These are phyloP conservation scores for Panopea generosa DNA, from an alignment of 2,888 invertebrate species.

Conservation along the genomic window DNA sequence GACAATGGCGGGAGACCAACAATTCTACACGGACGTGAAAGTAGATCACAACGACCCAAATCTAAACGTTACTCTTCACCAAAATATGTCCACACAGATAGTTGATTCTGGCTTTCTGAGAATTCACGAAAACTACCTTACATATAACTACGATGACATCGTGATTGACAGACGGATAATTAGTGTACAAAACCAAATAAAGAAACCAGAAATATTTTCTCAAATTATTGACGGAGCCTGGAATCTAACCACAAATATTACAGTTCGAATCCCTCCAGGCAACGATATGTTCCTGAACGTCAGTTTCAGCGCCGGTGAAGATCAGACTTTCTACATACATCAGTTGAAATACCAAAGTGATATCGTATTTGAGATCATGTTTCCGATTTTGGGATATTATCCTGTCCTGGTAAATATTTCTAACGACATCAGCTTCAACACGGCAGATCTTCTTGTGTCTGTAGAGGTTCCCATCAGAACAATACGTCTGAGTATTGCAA, in stretches of 20 bases:
- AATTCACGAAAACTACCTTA: slow-evolving; percentile 60
- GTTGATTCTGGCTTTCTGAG: slow-evolving; percentile 32
- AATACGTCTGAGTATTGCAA: slow-evolving; percentile 60
- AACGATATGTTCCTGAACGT: slow-evolving; percentile 74
- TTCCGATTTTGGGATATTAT: slow-evolving; percentile 75
- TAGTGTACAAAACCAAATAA: slow-evolving; percentile 60
- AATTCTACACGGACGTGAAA: slow-evolving; percentile 55
- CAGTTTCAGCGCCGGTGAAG: slow-evolving; percentile 77
- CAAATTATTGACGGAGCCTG: slow-evolving; percentile 64
- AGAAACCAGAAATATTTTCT: slow-evolving; percentile 61
- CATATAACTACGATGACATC: slow-evolving; percentile 37
- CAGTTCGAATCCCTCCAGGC: slow-evolving; percentile 70
- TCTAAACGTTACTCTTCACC: slow-evolving; percentile 14
- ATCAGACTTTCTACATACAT: slow-evolving; percentile 70
- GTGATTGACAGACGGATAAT: slow-evolving; percentile 63
- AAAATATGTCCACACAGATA: slow-evolving; percentile 11
- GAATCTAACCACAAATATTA: slow-evolving; percentile 72
- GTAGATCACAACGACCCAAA: slow-evolving; percentile 51
- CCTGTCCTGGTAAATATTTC: slow-evolving; percentile 68
- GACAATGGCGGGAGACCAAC: slow-evolving; percentile 50
- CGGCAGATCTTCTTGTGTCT: slow-evolving; percentile 68
- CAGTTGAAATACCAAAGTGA: slow-evolving; percentile 47
- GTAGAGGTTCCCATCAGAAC: slow-evolving; percentile 80
- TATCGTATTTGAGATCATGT: slow-evolving; percentile 66
- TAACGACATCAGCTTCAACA: slow-evolving; percentile 77